Conservation (phyloP, 1,140 invertebrate species). For the Phocides pigmalion region DNA sequence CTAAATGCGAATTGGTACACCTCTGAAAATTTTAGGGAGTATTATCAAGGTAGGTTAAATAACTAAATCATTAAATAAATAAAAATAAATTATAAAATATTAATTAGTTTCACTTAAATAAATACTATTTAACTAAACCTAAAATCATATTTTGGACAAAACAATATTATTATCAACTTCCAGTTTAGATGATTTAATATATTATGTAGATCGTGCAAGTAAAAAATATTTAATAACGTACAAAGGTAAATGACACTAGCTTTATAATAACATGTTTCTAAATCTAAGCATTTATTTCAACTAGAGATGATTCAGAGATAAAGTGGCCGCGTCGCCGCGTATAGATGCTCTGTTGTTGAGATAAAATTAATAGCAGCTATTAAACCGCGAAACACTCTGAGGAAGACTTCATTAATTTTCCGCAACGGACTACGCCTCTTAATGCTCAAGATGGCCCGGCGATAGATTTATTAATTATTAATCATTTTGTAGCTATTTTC, state of each 20-base stretch:
- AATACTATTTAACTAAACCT: neutral
- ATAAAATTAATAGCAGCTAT: constrained; percentile 79
- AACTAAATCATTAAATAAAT: too few relatives aligned
- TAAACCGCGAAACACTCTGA: constrained; percentile 74
- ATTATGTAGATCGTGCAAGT: neutral
- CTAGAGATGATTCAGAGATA: constrained; percentile 47
- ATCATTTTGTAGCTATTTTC: constrained; percentile 25
- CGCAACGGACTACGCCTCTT: constrained; percentile 65
- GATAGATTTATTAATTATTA: constrained; percentile 77
- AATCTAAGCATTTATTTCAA: constrained; percentile 47
- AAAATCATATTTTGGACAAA: too few relatives aligned
- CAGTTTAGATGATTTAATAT: too few relatives aligned
- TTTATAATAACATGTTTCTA: constrained; percentile 18
- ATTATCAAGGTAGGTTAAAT: too few relatives aligned
- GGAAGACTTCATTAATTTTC: constrained; percentile 81
- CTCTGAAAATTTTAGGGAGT: too few relatives aligned
- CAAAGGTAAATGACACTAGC: constrained; percentile 20
- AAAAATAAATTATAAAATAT: neutral
- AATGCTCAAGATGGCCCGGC: constrained; percentile 56
- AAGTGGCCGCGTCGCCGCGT: constrained; percentile 46
- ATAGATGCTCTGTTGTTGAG: constrained; percentile 67
- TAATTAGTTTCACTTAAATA: neutral
- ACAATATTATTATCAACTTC: too few relatives aligned
- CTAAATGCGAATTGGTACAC: too few relatives aligned
- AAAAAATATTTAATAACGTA: constrained; percentile 6